Conservation (phyloP, 2,797 vertebrate genomes). For the Sciurus vulgaris region DNA sequence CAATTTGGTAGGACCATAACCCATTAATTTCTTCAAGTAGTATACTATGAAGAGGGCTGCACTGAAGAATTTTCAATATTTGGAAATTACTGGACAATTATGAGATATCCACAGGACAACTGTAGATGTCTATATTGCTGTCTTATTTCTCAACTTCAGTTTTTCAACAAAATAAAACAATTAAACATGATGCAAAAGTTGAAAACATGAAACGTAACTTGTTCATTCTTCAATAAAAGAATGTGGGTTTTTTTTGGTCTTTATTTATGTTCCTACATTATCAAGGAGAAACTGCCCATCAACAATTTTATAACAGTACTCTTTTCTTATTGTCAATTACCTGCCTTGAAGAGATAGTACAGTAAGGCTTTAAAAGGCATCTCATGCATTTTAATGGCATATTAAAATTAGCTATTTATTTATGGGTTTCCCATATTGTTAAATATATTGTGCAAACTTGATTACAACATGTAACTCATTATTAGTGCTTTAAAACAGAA, state of each 20-base stretch:
- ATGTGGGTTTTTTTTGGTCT: not conserved
- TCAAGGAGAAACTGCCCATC: slow-evolving; percentile 63
- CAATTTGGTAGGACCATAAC: slow-evolving; percentile 72
- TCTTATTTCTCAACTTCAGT: slow-evolving; percentile 67
- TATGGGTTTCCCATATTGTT: slow-evolving; percentile 70
- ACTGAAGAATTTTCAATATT: slow-evolving; percentile 61
- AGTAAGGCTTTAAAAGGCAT: slow-evolving; percentile 77
- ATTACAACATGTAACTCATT: slow-evolving; percentile 81
- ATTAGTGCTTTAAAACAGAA: slow-evolving; percentile 81
- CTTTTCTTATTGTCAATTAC: slow-evolving; percentile 63
- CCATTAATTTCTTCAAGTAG: slow-evolving; percentile 51
- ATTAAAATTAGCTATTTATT: slow-evolving; percentile 73
- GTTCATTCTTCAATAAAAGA: slow-evolving; percentile 72
- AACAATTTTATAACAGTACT: slow-evolving; percentile 49
- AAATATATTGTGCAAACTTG: slow-evolving; percentile 82
- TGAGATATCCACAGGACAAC: slow-evolving; percentile 35
- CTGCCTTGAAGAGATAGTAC: slow-evolving; percentile 55
- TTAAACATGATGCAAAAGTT: slow-evolving; percentile 76
- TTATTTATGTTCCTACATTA: slow-evolving; percentile 49
- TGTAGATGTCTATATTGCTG: not conserved
- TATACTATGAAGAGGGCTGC: slow-evolving; percentile 53
- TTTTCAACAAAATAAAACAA: slow-evolving; percentile 68
- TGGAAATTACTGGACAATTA: slow-evolving; percentile 69
- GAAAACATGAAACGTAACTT: slow-evolving; percentile 49
- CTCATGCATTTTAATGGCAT: slow-evolving; percentile 80